phyloP scores from a whole-genome alignment of 2,113 vertebrate genomes.

The Motacilla alba region DNA sequence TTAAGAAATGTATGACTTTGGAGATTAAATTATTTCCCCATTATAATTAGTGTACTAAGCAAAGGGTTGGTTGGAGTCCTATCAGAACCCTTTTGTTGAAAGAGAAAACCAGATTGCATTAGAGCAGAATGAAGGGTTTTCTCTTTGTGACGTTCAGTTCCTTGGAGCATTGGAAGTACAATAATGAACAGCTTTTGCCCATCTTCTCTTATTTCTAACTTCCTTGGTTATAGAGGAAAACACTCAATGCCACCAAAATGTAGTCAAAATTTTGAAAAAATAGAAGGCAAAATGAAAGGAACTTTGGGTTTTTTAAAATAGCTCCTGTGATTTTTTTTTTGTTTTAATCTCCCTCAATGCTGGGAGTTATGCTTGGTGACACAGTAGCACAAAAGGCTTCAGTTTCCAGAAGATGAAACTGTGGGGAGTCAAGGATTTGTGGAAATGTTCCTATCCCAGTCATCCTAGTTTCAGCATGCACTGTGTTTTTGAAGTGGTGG shows the following conservation, averaged over 20 bases:
- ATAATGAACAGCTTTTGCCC: background rate
- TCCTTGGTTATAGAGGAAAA: background rate
- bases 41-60: background rate
- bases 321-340: background rate
- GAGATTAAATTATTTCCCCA: conserved; percentile 7
- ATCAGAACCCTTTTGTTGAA: background rate
- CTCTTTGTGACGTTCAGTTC: background rate
- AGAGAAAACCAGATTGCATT: background rate
- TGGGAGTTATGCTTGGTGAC: background rate
- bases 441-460: background rate
- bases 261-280: background rate
- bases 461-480: background rate
- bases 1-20: conserved; percentile 1
- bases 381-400: background rate
- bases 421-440: background rate
- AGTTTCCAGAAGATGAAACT: background rate
- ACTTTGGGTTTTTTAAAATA: background rate
- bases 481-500: background rate
- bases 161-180: background rate
- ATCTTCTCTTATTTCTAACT: background rate
- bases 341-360: background rate
- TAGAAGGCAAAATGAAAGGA: background rate
- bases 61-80: background rate
- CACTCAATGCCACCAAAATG: background rate
- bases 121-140: background rate